Base-by-base conservation (phyloP, 53 echinoderm and acorn worm genomes). In the Luidia sarsii region DNA sequence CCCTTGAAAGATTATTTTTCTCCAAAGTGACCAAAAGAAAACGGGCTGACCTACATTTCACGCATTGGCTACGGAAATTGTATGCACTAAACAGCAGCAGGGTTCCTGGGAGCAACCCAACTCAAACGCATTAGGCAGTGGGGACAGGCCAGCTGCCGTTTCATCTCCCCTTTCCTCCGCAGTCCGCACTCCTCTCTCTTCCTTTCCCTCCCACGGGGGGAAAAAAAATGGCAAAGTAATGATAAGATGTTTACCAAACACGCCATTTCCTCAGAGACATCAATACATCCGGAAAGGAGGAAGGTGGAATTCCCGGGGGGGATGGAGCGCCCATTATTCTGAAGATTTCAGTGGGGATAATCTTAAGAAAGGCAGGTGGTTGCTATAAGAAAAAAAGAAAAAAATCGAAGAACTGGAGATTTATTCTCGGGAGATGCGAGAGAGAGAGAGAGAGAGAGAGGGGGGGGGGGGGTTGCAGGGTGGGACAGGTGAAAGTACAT, bases 211-310 rank as follows among this genome's bases (percentile, higher is more conserved):
- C 18, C n/a, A n/a, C n/a, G n/a, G n/a, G n/a, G n/a, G n/a, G n/a
- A n/a, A 41, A 41, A 41, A 41, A 67, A 45, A 13, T 45, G 4
- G 45, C 67, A 45, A 39, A 77, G 46, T 60, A 77, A 77, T 60
- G 59, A 45, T 60, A 77, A 77, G 77, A 77, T 77, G 77, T 77
- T 77, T 77, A 45, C 62, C 77, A 77, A 77, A 77, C 57, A 74
- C 57, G 41, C 77, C 55, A 77, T 61, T 77, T 77, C 77, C 77
- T 77, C 61, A 29, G 45, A 77, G 77, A 77, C 77, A 77, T 77
- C 77, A 60, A 77, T 77, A 77, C 77, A 77, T 77, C 77, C 77
- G 77, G 77, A 33, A 35, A 25, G 11, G 38, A 33, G 14, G 48
- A 43, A 13, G 23, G 10, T 20, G 22, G 46, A 21, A 29, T 48